A percentile compares a stretch with the other conserved stretches of the same genome.
phyloP scores from a whole-genome alignment of 1,140 invertebrate genomes.

The Sitobion miscanthi region DNA sequence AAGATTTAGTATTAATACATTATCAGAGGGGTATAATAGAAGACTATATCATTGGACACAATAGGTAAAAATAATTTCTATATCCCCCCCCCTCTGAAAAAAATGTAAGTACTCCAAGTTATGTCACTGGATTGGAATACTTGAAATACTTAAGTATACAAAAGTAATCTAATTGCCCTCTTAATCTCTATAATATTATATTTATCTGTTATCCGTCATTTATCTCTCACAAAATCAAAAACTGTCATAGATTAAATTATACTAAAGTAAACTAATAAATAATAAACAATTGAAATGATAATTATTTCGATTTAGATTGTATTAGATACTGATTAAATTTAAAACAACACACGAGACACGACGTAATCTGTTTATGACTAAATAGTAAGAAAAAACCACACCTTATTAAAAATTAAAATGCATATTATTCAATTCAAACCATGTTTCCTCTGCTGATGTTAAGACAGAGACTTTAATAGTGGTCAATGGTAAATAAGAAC shows the following conservation, averaged over 20 bases:
- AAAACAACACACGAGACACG: not conserved
- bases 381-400: not conserved
- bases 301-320: not conserved
- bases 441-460: not conserved
- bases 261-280: not conserved
- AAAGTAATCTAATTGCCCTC: not conserved
- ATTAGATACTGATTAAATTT: not conserved
- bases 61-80: not conserved
- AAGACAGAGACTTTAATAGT: slow-evolving; percentile 24
- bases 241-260: not conserved
- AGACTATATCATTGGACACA: not conserved
- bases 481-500: not conserved
- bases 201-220: not conserved
- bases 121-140: not conserved
- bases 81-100: not conserved
- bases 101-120: not conserved
- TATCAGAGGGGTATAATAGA: not conserved
- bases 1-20: not conserved
- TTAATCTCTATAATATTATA: not conserved
- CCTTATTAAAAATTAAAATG: not conserved
- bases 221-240: not conserved
- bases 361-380: not conserved
- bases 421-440: not conserved
- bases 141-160: not conserved
- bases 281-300: not conserved